These are phyloP conservation scores for Xiphorhynchus elegans DNA, from an alignment of 2,113 vertebrate species.

Conservation along the genomic window DNA sequence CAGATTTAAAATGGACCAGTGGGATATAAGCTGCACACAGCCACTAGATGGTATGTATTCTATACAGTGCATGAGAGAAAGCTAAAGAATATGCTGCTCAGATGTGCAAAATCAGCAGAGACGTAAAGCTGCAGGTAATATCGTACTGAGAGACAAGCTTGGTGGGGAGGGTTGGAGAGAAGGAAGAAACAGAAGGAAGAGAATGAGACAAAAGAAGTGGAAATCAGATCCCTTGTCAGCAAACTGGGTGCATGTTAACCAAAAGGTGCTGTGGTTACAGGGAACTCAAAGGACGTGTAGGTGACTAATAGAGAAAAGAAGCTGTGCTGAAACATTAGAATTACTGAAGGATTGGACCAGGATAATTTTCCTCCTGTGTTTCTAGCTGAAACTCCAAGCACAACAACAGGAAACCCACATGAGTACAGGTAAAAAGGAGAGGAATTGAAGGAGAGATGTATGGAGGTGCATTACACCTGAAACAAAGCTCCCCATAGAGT, in stretches of 20 bases:
- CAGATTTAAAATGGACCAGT: not conserved
- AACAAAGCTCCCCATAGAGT: not conserved
- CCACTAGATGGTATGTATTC: not conserved
- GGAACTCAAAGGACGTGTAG: not conserved
- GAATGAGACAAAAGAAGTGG: not conserved
- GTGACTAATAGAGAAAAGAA: not conserved
- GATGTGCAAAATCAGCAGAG: not conserved
- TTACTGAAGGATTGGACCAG: not conserved
- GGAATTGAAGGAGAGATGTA: not conserved
- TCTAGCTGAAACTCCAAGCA: not conserved
- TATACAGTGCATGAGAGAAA: not conserved
- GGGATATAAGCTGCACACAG: not conserved
- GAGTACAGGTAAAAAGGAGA: not conserved
- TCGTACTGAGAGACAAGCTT: not conserved
- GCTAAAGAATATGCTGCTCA: not conserved
- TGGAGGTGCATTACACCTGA: not conserved
- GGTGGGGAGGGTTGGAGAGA: not conserved
- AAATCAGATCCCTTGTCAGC: not conserved
- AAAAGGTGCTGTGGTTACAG: not conserved
- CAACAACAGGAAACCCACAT: not conserved
- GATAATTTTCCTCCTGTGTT: not conserved
- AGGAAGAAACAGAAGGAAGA: not conserved
- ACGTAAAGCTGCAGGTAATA: not conserved
- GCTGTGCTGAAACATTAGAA: not conserved
- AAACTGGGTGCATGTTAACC: not conserved